A percentile compares a stretch with the other conserved stretches of the same genome.
phyloP scores from a whole-genome alignment of 2,113 vertebrate species.

The Cervus canadensis region DNA sequence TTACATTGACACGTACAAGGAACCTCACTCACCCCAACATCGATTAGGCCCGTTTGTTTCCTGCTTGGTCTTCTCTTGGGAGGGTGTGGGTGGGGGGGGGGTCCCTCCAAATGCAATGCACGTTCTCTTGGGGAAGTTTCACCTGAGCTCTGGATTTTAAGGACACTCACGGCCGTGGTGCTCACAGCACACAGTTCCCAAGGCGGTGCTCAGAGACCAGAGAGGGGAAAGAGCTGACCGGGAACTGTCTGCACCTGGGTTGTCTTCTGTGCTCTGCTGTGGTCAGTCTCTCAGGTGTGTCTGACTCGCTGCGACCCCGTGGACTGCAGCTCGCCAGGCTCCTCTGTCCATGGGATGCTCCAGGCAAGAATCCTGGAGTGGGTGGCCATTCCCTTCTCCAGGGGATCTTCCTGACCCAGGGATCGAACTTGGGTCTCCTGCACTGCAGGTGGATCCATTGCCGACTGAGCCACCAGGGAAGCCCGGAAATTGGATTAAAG shows the following conservation, averaged over 20 bases:
- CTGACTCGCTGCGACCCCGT: not conserved
- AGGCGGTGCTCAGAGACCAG: accelerated
- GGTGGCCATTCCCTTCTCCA: not conserved
- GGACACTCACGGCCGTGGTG: accelerated
- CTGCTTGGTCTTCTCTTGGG: accelerated
- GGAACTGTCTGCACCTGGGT: accelerated
- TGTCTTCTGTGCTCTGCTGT: too few species aligned
- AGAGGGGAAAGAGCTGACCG: not conserved
- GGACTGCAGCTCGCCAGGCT: not conserved
- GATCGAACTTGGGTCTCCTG: not conserved
- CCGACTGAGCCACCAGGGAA: not conserved
- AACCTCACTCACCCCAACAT: accelerated
- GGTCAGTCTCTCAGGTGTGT: accelerated
- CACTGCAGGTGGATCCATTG: not conserved
- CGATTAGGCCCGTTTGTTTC: accelerated
- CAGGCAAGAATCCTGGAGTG: not conserved
- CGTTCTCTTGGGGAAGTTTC: accelerated
- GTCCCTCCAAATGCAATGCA: accelerated
- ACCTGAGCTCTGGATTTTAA: accelerated
- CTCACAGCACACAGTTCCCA: accelerated
- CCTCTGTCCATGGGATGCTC: not conserved
- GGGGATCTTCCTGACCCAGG: not conserved
- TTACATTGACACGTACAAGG: accelerated
- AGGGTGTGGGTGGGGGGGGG: not conserved
- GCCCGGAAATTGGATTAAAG: accelerated